A percentile compares a stretch with the other conserved stretches of the same genome.
phyloP scores from a whole-genome alignment of 1,140 invertebrate species.

The Polyergus mexicanus region DNA sequence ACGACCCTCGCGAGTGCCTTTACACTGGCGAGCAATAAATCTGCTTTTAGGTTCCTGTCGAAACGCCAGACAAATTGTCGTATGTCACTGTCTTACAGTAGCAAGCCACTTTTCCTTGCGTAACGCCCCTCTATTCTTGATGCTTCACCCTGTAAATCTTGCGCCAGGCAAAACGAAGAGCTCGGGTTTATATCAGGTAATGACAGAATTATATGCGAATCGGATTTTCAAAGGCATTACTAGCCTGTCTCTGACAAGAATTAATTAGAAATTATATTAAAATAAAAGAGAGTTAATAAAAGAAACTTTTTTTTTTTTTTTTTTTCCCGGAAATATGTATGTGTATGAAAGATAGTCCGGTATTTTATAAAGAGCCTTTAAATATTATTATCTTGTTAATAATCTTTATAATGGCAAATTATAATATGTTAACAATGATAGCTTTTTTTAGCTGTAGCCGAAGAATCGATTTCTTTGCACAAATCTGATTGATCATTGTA shows the following conservation, averaged over 20 bases:
- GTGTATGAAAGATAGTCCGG: no score
- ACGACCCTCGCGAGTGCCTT: conserved; percentile 63
- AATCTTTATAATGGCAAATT: neutral
- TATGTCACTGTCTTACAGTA: conserved; percentile 64
- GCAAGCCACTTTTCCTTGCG: conserved; percentile 68
- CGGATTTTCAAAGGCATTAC: conserved; percentile 32
- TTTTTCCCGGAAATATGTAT: neutral
- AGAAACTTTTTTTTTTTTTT: conserved; percentile 12
- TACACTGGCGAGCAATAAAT: conserved; percentile 69
- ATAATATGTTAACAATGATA: neutral
- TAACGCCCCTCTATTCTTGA: conserved; percentile 64
- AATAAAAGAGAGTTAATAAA: conserved; percentile 11
- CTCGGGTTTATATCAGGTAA: conserved; percentile 38
- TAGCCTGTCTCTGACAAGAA: conserved; percentile 3
- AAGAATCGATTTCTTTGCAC: neutral
- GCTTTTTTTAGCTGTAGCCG: neutral
- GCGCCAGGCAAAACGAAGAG: conserved; percentile 30
- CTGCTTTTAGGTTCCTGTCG: conserved; percentile 73
- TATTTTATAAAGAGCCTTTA: conserved; percentile 2
- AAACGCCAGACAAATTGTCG: conserved; percentile 73
- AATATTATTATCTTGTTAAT: neutral
- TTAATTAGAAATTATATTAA: conserved; percentile 40
- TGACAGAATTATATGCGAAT: conserved; percentile 15
- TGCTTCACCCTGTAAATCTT: conserved; percentile 61
- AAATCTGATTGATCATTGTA: neutral